Evolutionary conservation across 23 tunicate species (phyloP).

Genomic region (Clavelina lepadiformis): DNA sequence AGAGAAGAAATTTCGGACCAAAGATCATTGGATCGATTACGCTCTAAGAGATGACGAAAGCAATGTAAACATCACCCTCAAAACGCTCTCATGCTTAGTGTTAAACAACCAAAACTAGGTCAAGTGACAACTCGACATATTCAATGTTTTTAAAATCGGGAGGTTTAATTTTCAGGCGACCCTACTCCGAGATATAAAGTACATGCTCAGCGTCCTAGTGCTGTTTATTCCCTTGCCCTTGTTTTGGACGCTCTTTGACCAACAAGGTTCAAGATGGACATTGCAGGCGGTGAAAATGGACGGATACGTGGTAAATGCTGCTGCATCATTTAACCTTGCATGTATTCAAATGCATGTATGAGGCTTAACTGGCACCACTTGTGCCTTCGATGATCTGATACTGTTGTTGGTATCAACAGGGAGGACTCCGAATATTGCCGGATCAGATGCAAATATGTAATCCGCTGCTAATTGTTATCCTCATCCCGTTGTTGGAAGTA

Average conservation of each 20-base stretch:
- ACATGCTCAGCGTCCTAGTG: conserved; percentile 65
- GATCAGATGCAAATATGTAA: conserved; percentile 98
- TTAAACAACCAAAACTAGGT: too few species aligned
- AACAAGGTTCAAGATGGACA: conserved; percentile 99
- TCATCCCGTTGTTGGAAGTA: conserved; percentile 85
- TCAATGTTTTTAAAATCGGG: too few species aligned
- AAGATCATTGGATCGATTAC: conserved; percentile 96
- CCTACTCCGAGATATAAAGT: conserved; percentile 62
- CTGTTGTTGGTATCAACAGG: too few species aligned
- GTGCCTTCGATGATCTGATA: too few species aligned
- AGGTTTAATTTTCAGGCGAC: conserved; percentile 31
- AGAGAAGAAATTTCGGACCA: conserved; percentile 41
- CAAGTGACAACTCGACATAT: too few species aligned
- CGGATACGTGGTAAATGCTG: conserved; percentile 87
- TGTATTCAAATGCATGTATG: too few species aligned
- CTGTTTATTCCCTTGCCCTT: conserved; percentile 90
- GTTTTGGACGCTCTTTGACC: conserved; percentile 93
- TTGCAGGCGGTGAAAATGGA: conserved; percentile 93
- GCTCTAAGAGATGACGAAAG: conserved; percentile 49
- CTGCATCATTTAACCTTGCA: too few species aligned
- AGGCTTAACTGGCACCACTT: too few species aligned
- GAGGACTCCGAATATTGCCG: conserved; percentile 58
- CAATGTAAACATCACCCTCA: too few species aligned
- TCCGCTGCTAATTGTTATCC: conserved; percentile 76
- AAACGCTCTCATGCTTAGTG: too few species aligned